phyloP scores from a whole-genome alignment of 2,797 vertebrate genomes.

The Hephaestus fuliginosus region DNA sequence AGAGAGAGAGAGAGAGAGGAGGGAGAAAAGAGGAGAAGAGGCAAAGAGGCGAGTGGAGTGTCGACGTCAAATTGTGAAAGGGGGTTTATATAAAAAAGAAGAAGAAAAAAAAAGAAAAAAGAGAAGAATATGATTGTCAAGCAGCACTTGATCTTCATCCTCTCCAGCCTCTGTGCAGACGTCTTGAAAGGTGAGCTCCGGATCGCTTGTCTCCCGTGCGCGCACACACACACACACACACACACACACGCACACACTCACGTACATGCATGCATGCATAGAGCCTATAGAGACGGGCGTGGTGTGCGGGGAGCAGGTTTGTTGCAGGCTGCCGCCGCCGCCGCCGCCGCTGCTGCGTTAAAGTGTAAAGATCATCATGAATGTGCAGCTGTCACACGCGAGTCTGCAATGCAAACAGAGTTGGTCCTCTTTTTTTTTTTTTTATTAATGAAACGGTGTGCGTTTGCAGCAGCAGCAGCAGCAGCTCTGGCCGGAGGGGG shows the following conservation, averaged over 20 bases:
- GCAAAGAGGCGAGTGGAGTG: conserved; percentile 61
- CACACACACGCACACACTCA: too few relatives aligned
- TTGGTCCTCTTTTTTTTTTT: conserved; percentile 6
- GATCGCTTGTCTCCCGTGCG: conserved; percentile 3
- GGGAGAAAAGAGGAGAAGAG: conserved; percentile 14
- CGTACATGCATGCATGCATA: too few relatives aligned
- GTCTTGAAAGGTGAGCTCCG: conserved; percentile 86
- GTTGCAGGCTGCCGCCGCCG: too few relatives aligned
- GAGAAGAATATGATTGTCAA: conserved; percentile 87
- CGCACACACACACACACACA: too few relatives aligned
- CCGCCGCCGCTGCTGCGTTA: conserved; percentile 27
- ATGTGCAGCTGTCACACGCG: conserved; percentile 49
- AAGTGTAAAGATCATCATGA: conserved; percentile 43
- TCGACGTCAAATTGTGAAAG: conserved; percentile 65
- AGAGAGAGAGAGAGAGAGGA: conserved; percentile 55
- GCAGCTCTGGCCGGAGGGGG: conserved; percentile 46
- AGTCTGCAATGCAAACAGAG: conserved; percentile 27
- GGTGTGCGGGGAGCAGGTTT: conserved; percentile 64
- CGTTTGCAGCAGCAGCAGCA: conserved; percentile 50
- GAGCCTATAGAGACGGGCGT: conserved; percentile 76
- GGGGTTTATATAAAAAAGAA: too few relatives aligned
- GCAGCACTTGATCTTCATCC: conserved; percentile 85
- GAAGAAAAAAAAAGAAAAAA: conserved; percentile 36
- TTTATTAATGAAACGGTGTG: background rate
- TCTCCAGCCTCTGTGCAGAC: conserved; percentile 86